Conservation (phyloP, 2,797 vertebrate species). For the Gambelia wislizenii region DNA sequence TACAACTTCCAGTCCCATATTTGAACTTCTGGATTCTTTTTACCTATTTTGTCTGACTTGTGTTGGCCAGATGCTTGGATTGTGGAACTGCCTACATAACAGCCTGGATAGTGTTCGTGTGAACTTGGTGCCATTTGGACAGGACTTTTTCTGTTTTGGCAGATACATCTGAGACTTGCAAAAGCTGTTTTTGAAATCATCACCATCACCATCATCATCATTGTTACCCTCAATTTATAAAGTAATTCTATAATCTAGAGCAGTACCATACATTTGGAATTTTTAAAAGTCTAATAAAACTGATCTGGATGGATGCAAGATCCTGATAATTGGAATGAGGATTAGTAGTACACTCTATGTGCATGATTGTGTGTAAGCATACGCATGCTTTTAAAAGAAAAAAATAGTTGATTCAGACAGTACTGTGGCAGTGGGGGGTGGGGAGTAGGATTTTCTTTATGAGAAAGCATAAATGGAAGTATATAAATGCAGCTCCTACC, state of each 20-base stretch:
- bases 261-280: background rate
- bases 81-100: conserved; percentile 20
- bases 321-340: background rate
- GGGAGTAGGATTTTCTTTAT: background rate
- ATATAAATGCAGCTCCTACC: conserved; percentile 52
- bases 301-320: conserved; percentile 17
- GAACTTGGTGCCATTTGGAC: conserved; percentile 38
- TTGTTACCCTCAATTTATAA: background rate
- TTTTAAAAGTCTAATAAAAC: conserved; percentile 14
- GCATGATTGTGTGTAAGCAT: background rate
- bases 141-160: conserved; percentile 36
- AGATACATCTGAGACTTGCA: conserved; percentile 14
- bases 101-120: conserved; percentile 2
- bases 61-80: background rate
- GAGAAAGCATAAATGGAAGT: background rate
- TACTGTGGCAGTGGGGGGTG: background rate
- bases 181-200: conserved; percentile 22
- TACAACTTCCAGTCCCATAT: background rate
- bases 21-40: conserved; percentile 16
- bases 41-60: conserved; percentile 18
- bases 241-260: conserved; percentile 33
- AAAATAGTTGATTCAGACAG: conserved; percentile 23
- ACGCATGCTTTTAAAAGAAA: background rate
- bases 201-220: conserved; percentile 6
- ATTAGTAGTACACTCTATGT: too few species aligned